Conservation (phyloP, 2,888 invertebrate species). For the Chromoteleia sp. region DNA sequence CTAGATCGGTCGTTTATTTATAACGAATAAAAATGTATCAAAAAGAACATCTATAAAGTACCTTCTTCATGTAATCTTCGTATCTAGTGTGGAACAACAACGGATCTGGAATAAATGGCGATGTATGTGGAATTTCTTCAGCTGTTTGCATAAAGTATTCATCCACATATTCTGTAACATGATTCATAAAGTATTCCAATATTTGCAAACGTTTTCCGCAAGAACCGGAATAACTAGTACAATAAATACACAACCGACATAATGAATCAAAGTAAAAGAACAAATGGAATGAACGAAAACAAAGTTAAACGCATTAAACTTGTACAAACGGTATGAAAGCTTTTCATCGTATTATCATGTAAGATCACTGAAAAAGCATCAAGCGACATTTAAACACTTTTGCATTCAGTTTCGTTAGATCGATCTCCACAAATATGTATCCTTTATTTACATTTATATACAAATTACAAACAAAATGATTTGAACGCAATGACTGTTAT, state of each 20-base stretch:
- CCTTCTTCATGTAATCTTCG: conserved; percentile 56
- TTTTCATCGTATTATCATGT: too few relatives aligned
- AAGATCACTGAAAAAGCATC: background rate
- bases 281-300: background rate
- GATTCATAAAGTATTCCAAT: conserved; percentile 30
- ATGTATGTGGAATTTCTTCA: conserved; percentile 29
- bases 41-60: conserved; percentile 3
- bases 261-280: background rate
- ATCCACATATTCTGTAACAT: conserved; percentile 52
- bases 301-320: too few relatives aligned
- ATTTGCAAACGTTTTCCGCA: background rate
- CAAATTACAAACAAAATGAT: background rate
- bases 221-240: background rate
- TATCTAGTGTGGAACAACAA: conserved; percentile 17
- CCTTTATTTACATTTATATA: background rate
- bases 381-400: conserved; percentile 14
- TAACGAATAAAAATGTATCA: too few relatives aligned
- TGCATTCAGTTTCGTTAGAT: conserved; percentile 2
- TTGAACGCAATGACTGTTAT: background rate
- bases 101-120: conserved; percentile 24
- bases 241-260: too few relatives aligned
- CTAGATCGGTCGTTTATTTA: too few relatives aligned
- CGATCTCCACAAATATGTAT: background rate
- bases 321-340: too few relatives aligned
- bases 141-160: conserved; percentile 51